Evolutionary conservation across 2,888 invertebrate species (phyloP), one percentile per base, ranked within the genome.

Genomic region (Oscheius myriophilus): DNA sequence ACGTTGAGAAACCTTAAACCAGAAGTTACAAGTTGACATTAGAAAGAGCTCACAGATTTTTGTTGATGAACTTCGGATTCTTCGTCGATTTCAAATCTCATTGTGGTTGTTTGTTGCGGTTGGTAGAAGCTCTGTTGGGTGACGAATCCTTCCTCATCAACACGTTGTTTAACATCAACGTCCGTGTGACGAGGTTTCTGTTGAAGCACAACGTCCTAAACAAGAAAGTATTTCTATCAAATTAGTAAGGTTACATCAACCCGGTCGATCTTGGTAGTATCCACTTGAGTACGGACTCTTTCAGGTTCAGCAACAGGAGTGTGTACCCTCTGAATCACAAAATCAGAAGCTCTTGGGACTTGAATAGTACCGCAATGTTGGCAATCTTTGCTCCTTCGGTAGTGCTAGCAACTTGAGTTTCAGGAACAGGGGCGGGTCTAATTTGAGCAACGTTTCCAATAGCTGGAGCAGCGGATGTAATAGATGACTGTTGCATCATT

Each of bases 381-480:
- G 63, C 51, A 39, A 63, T 23, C 25, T 52, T 63, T 1, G 23
- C 63, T 52, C 63, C 63, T 63, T 63, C 63, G 18, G 25, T 53
- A 2, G 63, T 63, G 39, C 41, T 63, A 25, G 63, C 63, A 1
- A 51, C 43, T 25, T 63, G 63, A 2, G 23, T 42, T 42, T 51
- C 63, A 2, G 63, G 63, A 39, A 42, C 23, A 41, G 26, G 42
- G 9, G 63, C 23, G n/a, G 51, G 63, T n/a, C 49, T 16, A 25
- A 63, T 63, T 11, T 46, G 46, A 16, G 76, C 76, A 52, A 76
- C 68, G 53, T 76, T 76, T 43, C 73, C 76, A 14, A 76, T 71
- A 11, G 76, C 71, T 4, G 76, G 73, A 61, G 65, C 61, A 49
- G 46, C 71, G 41, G 71, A 62, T 3, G 73, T 72, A 16, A 76